Percentiles rank a stretch among this genome's conserved stretches.
These are phyloP conservation scores for Cheilosia grossa DNA, from an alignment of 2,888 invertebrate species.

Conservation along the genomic window DNA sequence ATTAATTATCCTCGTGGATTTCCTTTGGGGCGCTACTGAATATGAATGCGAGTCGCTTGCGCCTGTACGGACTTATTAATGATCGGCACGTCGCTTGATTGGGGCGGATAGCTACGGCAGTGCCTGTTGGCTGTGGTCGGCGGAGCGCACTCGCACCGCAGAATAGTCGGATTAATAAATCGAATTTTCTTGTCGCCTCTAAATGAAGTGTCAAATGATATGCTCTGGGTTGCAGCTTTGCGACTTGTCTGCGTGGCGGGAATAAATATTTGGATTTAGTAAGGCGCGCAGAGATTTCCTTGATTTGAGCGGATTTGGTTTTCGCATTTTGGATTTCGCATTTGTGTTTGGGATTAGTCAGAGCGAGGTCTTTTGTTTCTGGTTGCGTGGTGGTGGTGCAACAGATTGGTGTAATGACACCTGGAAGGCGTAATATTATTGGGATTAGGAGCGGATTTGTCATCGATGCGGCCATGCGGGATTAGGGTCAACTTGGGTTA, in stretches of 20 bases:
- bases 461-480: constrained; percentile 51
- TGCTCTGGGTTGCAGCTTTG: constrained; percentile 27
- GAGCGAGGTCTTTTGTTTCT: constrained; percentile 53
- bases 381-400: constrained; percentile 2
- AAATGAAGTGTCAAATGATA: constrained; percentile 83
- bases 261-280: constrained; percentile 73
- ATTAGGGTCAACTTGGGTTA: constrained; percentile 71
- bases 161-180: constrained; percentile 69
- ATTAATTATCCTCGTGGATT: constrained; percentile 73
- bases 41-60: constrained; percentile 56
- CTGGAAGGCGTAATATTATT: constrained; percentile 69
- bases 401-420: constrained; percentile 49
- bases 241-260: constrained; percentile 43
- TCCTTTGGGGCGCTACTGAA: constrained; percentile 75
- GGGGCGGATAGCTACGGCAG: constrained; percentile 52
- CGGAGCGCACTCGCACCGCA: constrained; percentile 26
- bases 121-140: constrained; percentile 37
- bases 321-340: constrained; percentile 1
- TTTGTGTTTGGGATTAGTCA: constrained; percentile 54
- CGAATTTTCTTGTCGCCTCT: constrained; percentile 76
- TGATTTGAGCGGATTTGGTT: constrained; percentile 53
- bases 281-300: constrained; percentile 48
- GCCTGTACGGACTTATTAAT: constrained; percentile 65
- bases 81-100: constrained; percentile 74
- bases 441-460: constrained; percentile 73